Conservation (phyloP, 2,888 invertebrate genomes). For the Encarsia formosa region DNA sequence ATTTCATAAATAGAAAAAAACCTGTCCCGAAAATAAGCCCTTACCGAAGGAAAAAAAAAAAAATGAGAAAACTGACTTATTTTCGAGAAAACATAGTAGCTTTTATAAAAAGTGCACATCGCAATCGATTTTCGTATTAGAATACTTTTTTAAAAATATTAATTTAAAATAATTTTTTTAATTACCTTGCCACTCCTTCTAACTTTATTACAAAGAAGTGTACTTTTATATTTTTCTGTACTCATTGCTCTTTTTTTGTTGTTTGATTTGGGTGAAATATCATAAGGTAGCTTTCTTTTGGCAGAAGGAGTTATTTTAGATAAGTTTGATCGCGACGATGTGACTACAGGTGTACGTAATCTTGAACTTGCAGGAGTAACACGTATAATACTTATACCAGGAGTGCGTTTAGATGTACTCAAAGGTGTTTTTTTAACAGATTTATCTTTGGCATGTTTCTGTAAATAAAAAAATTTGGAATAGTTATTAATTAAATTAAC, state of each 20-base stretch:
- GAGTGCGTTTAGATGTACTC: constrained; percentile 41
- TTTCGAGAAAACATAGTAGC: no score
- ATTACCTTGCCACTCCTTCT: constrained; percentile 35
- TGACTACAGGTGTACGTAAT: constrained; percentile 20
- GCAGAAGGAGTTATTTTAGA: constrained; percentile 29
- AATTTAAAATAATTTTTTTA: background rate
- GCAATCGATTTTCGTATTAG: background rate
- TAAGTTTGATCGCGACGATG: constrained; percentile 15
- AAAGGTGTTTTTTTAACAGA: constrained; percentile 41
- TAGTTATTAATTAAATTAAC: background rate
- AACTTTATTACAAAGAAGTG: constrained; percentile 30
- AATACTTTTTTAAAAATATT: background rate
- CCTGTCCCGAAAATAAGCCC: no score
- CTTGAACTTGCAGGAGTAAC: constrained; percentile 30
- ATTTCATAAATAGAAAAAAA: no score
- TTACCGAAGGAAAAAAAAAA: no score
- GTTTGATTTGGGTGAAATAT: constrained; percentile 36
- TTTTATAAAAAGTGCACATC: no score
- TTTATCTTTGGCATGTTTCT: constrained; percentile 53
- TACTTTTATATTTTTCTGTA: constrained; percentile 32
- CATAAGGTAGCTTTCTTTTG: constrained; percentile 41
- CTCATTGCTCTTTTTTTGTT: constrained; percentile 35
- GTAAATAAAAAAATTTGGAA: constrained; percentile 40
- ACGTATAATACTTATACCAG: constrained; percentile 35
- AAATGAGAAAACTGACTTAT: no score